phyloP scores from a whole-genome alignment of 2,888 invertebrate genomes.

The Elmis aenea region DNA sequence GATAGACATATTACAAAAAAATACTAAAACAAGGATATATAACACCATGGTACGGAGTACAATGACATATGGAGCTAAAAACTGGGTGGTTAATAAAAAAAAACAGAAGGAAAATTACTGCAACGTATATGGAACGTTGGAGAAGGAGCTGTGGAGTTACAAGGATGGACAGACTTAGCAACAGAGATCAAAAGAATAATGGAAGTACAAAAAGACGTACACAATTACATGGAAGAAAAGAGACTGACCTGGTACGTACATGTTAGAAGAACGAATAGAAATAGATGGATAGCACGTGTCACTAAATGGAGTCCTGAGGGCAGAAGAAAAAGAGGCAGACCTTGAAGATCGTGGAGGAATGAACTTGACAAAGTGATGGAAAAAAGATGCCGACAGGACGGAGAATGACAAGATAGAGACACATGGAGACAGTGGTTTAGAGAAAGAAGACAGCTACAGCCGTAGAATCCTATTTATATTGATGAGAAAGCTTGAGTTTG shows the following conservation, averaged over 20 bases:
- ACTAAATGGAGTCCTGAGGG: conserved; percentile 6
- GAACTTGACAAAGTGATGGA: conserved; percentile 3
- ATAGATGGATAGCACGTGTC: conserved; percentile 2
- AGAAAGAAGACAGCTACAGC: neutral
- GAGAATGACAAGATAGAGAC: neutral
- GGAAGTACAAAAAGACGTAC: conserved; percentile 2
- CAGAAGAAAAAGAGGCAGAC: conserved; percentile 3
- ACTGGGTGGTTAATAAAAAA: neutral
- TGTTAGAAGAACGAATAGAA: conserved; percentile 1
- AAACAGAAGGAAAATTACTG: conserved; percentile 2
- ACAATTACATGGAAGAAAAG: conserved; percentile 6
- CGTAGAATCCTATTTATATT: conserved; percentile 1
- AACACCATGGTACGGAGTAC: neutral
- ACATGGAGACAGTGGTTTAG: neutral
- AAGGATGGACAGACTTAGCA: conserved; percentile 6
- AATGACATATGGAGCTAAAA: neutral
- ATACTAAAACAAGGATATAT: too few species aligned
- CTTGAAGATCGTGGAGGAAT: conserved; percentile 4
- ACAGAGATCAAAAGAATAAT: conserved; percentile 4
- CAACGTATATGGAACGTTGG: conserved; percentile 9
- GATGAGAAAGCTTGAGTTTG: neutral
- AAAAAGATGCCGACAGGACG: neutral
- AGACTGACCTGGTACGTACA: conserved; percentile 7
- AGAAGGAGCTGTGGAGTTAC: conserved; percentile 6
- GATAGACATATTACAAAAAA: too few species aligned